Evolutionary conservation across 2,113 vertebrate species (phyloP), one percentile per base, ranked within the genome.

Genomic region (Corythoichthys haematopterus): DNA sequence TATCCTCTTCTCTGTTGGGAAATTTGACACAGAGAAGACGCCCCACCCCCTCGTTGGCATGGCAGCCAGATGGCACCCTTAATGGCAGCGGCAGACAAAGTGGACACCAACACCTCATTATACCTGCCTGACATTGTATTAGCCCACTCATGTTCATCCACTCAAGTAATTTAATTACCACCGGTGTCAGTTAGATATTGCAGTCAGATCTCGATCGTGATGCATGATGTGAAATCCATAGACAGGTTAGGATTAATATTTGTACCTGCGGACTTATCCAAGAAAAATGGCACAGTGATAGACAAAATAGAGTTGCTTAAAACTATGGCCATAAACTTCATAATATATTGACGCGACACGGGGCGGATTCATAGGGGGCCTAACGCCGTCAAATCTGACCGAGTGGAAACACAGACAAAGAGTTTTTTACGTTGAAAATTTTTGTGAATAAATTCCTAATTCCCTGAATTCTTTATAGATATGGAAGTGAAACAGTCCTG

Each of bases 71-170:
- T 35, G 55, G 55, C 40, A 13, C 12, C 3, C 38, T 20, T 62
- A 62, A 62, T 62, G 38, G 43, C 20, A 7, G 11, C 13, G n/a
- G 43, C 40, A 28, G 60, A 28, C 11, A 46, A 46, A 45, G 60
- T 5, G 43, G 43, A 28, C 40, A 46, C 38, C 38, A 7, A 46
- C 60, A 62, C 43, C 43, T 62, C 60, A 45, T 62, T 46, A 45
- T 46, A 62, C 43, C 40, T 46, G n/a, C 2, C 60, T 62, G 60
- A 62, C 60, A 46, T 46, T 62, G 40, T 46, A 28, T 62, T 43
- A 62, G 43, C 43, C 12, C 38, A 46, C n/a, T n/a, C 4, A n/a
- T 46, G 60, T 62, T 62, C 60, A 33, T 62, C 45, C 20, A 14
- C 60, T 62, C 20, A 33, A 28, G 40, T 33, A 43, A 62, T 62